Evolutionary conservation across 2,888 invertebrate genomes (phyloP), one percentile per base, ranked within the genome.

Genomic region (Neoascia interrupta): DNA sequence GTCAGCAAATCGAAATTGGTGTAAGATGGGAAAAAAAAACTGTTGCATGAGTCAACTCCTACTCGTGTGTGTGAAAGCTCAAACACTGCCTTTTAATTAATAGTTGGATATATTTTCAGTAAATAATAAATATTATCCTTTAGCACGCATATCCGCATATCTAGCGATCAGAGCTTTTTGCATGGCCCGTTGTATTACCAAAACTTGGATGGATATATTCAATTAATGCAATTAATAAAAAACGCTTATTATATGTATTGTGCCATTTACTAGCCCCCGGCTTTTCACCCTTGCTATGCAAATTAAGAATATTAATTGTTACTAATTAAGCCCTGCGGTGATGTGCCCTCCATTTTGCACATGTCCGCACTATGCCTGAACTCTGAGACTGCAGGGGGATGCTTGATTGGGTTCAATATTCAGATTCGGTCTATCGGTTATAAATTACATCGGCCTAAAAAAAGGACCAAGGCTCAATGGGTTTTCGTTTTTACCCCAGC

Each of bases 251-350:
- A 53, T 13, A 8, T 28, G 21, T 60, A 18, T 16, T n/a, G 21
- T 16, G 4, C 45, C 13, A 16, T 18, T 13, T 15, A 18, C 18
- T 11, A 2, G 4, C 31, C 11, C n/a, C 31, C 15, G 28, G 56
- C 26, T 18, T 28, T 68, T 74, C 19, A 54, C 31, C 60, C 60
- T 61, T 28, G 15, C 63, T 69, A 74, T 74, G 70, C 60, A 76
- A 81, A 81, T 81, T 61, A 68, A 81, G 58, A 69, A 72, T 81
- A 81, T 81, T 81, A 82, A 83, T 83, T 82, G 81, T 81, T 74
- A 68, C 80, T 81, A 82, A 82, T 82, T 81, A 81, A 75, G 58
- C 54, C 68, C 53, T 11, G 10, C 43, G 63, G 64, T 39, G 23
- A 43, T 63, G 36, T 68, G 26, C 21, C 23, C 8, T 5, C 36